A percentile compares a stretch with the other conserved stretches of the same genome.
phyloP scores from a whole-genome alignment of 2,797 vertebrate species.

The Arnoldichthys spilopterus region DNA sequence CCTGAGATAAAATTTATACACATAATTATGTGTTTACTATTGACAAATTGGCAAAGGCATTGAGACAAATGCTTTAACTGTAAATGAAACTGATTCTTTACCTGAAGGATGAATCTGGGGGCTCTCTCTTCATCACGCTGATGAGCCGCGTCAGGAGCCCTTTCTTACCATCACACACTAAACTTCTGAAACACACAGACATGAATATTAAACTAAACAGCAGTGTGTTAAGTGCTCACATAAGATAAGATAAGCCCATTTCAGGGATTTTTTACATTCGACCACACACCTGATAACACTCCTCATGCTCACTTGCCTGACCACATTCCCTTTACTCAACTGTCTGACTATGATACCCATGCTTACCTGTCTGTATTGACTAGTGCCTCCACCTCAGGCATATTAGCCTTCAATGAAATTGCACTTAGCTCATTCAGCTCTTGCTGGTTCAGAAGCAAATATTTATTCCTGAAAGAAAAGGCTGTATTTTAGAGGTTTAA shows the following conservation, averaged over 20 bases:
- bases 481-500: too few species aligned
- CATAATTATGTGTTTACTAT: too few species aligned
- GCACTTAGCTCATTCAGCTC: slow-evolving; percentile 96
- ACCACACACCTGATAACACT: too few species aligned
- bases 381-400: slow-evolving; percentile 96
- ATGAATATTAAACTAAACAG: neutral
- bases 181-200: slow-evolving; percentile 79
- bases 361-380: slow-evolving; percentile 96
- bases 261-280: too few species aligned
- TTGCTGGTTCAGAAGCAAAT: slow-evolving; percentile 93
- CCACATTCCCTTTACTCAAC: too few species aligned
- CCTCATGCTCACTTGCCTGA: too few species aligned
- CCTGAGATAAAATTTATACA: too few species aligned
- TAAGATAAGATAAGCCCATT: too few species aligned
- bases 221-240: neutral
- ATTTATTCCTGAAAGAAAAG: slow-evolving; percentile 88
- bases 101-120: slow-evolving; percentile 97
- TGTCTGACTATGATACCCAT: too few species aligned
- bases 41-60: too few species aligned
- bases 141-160: slow-evolving; percentile 93
- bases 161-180: slow-evolving; percentile 97
- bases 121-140: slow-evolving; percentile 98
- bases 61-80: too few species aligned
- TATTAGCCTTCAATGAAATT: slow-evolving; percentile 96
- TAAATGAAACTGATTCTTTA: too few species aligned